Evolutionary conservation across 1,140 invertebrate species (phyloP).

Genomic region (Diorhabda sublineata): DNA sequence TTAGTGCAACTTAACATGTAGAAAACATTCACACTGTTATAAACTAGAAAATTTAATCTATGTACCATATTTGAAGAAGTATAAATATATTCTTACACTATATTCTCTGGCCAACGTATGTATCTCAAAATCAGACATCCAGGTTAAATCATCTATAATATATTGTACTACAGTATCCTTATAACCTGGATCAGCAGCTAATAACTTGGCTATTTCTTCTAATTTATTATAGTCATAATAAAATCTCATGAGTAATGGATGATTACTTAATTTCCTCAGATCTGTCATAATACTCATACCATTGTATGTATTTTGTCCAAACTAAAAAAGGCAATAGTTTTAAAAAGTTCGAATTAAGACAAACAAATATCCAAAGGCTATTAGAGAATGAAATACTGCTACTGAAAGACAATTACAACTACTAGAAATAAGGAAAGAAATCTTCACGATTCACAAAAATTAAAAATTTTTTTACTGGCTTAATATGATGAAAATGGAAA

Average conservation of each 20-base stretch:
- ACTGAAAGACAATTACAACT: too few species aligned
- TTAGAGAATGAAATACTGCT: too few species aligned
- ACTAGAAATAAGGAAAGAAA: too few species aligned
- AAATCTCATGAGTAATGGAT: constrained; percentile 76
- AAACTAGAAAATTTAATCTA: too few species aligned
- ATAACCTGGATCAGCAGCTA: constrained; percentile 69
- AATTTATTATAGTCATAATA: constrained; percentile 73
- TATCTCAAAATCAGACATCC: constrained; percentile 89
- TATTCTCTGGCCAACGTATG: constrained; percentile 69
- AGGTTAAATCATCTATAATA: constrained; percentile 80
- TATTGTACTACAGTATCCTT: constrained; percentile 78
- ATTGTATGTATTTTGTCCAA: constrained; percentile 43
- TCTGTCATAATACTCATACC: constrained; percentile 83
- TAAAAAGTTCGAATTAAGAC: too few species aligned
- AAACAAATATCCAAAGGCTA: too few species aligned
- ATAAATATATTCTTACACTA: constrained; percentile 48
- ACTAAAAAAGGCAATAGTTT: constrained; percentile 11
- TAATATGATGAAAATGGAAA: too few species aligned
- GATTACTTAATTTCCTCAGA: constrained; percentile 83
- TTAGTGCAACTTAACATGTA: too few species aligned
- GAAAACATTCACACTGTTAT: too few species aligned
- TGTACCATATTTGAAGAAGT: neutral
- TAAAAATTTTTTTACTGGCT: too few species aligned
- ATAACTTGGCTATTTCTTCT: constrained; percentile 64
- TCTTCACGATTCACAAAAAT: too few species aligned